Evolutionary conservation across 2,888 invertebrate genomes (phyloP), one percentile per base, ranked within the genome.

Genomic region (Sminthurinus aureus): DNA sequence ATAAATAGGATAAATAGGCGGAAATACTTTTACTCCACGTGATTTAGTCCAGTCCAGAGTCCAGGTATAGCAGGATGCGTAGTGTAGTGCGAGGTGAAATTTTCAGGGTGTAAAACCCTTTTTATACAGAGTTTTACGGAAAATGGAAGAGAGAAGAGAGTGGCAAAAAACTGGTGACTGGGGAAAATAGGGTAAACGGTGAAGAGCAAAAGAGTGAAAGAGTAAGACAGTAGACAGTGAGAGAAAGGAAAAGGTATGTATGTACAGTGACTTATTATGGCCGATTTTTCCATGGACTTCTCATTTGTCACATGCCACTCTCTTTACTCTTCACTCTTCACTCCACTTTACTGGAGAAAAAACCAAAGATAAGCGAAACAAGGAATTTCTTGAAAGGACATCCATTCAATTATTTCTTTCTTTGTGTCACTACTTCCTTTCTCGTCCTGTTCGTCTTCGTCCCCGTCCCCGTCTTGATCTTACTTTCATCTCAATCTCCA

Each of bases 251-350:
- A 51, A 51, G 51, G 75, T 26, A 76, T 66, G 81, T 78, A 76
- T 64, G 38, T 38, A 76, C 50, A 76, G 82, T 84, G 84, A 84
- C 84, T 84, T 84, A 84, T 84, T 84, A 82, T 74, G 71, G 74
- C 76, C 77, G 82, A 84, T 82, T 84, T 82, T 82, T 82, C 50
- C 75, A 51, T 75, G 50, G 82, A 50, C 84, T 77, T 82, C 76
- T 69, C 79, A 84, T 84, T 84, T 84, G 84, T 84, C 84, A 82
- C 69, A 74, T 74, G 81, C 82, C 84, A 84, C 79, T 83, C 69
- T 38, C 38, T 38, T 38, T 38, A 38, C 38, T 38, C 38, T 38
- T 1, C 6, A 38, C 38, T 38, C 38, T 38, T 38, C 75, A 76
- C 76, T 83, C 80, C 38, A 38, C 38, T 38, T 38, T 38, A 6